Evolutionary conservation across 1,140 invertebrate species (phyloP), one percentile per base, ranked within the genome.

Genomic region (Proctacanthus coquilletti): DNA sequence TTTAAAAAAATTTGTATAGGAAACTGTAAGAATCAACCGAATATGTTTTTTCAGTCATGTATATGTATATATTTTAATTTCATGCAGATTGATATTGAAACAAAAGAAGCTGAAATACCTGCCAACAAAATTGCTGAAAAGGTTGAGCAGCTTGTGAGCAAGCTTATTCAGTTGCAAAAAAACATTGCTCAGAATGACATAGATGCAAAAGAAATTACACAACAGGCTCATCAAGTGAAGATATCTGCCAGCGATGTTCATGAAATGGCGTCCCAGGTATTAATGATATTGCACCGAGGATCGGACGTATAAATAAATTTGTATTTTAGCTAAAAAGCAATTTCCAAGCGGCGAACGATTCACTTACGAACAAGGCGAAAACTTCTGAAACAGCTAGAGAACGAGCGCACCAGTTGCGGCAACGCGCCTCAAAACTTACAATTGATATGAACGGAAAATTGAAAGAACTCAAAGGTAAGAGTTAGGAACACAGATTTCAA

Each of bases 131-230:
- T 83, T 1, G 69, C 74, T 20, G 61, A 67, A 19, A 72, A 77
- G 27, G 78, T 91, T 1, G 69, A 76, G 27, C 50, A 60, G 2
- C 53, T 92, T 34, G 73, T 78, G 25, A 61, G 62, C 1, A 66
- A 74, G 34, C 59, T 91, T 11, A 74, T 75, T 42, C 68, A 72
- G 23, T 63, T 93, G 8, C 76, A 84, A 47, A 78, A 75, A 35
- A 74, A 80, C 48, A 80, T 80, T 34, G 64, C 78, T 3, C 77
- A 76, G 51, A 88, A 89, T 54, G 74, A 83, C 45, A 60, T 64
- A 27, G 68, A 68, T 44, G 68, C 68, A 19, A 64, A 67, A 31
- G 63, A 70, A 53, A 69, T 72, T 2, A 69, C 68, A 48, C 56
- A 62, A 46, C 68, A 71, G 51, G 66, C 68, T 5, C 62, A 61